These are phyloP conservation scores for Ctenopoma kingsleyae DNA, from an alignment of 2,797 vertebrate genomes.

Conservation along the genomic window DNA sequence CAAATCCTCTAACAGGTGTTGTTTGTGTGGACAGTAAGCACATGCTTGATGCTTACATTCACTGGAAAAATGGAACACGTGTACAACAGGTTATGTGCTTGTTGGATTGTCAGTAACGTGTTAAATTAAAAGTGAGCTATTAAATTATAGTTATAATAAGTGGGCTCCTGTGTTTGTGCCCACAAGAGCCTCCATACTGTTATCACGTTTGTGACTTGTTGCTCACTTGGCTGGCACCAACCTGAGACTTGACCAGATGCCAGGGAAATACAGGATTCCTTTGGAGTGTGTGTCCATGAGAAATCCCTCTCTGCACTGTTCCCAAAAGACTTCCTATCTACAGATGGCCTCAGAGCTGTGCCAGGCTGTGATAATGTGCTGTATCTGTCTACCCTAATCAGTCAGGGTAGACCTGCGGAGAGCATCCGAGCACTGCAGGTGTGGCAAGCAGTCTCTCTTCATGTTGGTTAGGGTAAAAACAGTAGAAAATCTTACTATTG, in stretches of 20 bases:
- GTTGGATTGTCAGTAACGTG: not conserved
- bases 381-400: constrained; percentile 19
- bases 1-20: constrained; percentile 36
- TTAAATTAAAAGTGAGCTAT: not conserved
- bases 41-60: constrained; percentile 2
- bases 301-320: constrained; percentile 57
- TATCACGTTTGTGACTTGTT: constrained; percentile 4
- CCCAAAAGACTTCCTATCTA: constrained; percentile 52
- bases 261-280: constrained; percentile 67
- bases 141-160: not conserved
- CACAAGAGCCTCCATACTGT: not conserved
- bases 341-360: constrained; percentile 17
- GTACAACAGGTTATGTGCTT: not conserved
- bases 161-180: constrained; percentile 6
- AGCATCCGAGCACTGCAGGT: constrained; percentile 2
- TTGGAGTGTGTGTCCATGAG: constrained; percentile 34
- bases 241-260: constrained; percentile 61
- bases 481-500: not conserved
- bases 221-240: constrained; percentile 57
- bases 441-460: not conserved
- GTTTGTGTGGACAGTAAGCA: not conserved
- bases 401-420: constrained; percentile 11
- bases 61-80: not conserved
- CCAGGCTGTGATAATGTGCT: constrained; percentile 25
- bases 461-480: not conserved